Base-by-base conservation (phyloP, 2,888 invertebrate genomes). In the Hyalella azteca region DNA sequence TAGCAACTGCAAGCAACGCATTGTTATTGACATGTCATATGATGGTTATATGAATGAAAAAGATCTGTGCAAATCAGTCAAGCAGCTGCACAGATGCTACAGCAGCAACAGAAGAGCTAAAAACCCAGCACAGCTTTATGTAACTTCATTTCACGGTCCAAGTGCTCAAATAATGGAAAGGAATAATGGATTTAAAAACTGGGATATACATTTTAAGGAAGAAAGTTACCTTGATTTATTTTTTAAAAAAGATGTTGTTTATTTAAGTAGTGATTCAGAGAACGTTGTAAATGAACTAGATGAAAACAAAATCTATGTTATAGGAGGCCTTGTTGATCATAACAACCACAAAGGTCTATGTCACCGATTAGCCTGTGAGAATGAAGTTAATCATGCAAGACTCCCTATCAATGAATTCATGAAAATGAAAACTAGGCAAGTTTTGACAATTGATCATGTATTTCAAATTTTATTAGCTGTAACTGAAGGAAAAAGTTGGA, bases 261-360 rank as follows among this genome's bases (percentile, higher is more conserved):
- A 98, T 89, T 90, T 99, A 85, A 94, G 94, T 4, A 96, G 97
- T 88, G 98, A 99, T 88, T 98, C 98, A 19, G 93, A 95, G 73
- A 95, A 95, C 89, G 89, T 95, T 7, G 91, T 98, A 85, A 85
- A 87, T 3, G 91, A 91, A 80, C 90, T 97, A 86, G 93, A 94
- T 85, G 91, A 93, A 32, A 91, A 92, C 83, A 93, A 93, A 87
- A 91, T 93, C 73, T 99, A 98, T 87, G 92, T 99, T 77, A 98
- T 99, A 87, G 99, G 99, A 54, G 99, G 98, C 39, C 89, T 99
- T 66, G 97, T 99, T 0, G 99, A 99, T 89, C 98, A 99, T 87
- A 99, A 99, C 89, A 91, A 93, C 86, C 94, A 97, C 85, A 98
- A 98, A 93, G 97, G 97, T 2, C 88, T 95, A 22, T 97, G 97